Percentiles rank a stretch among this genome's conserved stretches.
Evolutionary conservation across 2,888 invertebrate species (phyloP).

Genomic region (Parnassius orleans): DNA sequence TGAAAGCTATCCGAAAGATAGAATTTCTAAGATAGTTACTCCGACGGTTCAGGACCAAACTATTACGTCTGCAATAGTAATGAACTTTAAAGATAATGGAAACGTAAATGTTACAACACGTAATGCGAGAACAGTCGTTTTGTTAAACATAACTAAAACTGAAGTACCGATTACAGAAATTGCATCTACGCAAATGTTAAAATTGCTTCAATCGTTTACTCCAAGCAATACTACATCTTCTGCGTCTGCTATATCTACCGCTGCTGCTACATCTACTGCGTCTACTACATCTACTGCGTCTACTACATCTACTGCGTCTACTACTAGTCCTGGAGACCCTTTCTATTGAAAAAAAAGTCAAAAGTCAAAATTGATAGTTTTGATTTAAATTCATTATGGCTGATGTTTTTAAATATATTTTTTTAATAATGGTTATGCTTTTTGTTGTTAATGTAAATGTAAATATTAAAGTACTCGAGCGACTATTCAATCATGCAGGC

Average conservation of each 20-base stretch:
- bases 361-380: not conserved
- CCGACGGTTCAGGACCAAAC: not conserved
- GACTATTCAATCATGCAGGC: too few species aligned
- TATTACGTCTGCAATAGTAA: not conserved
- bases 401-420: not conserved
- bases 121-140: not conserved
- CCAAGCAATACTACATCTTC: conserved; percentile 10
- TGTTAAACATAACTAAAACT: not conserved
- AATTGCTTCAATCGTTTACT: conserved; percentile 1
- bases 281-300: conserved; percentile 5
- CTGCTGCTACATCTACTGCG: conserved; percentile 11
- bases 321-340: conserved; percentile 29
- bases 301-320: conserved; percentile 4
- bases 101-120: not conserved
- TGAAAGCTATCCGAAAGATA: not conserved
- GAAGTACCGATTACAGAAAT: conserved; percentile 1
- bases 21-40: not conserved
- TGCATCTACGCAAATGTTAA: conserved; percentile 9
- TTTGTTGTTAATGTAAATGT: not conserved
- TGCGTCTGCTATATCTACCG: not conserved
- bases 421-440: not conserved
- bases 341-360: conserved; percentile 31
- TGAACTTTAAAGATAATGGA: not conserved
- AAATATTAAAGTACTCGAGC: too few species aligned
- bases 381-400: not conserved